phyloP scores from a whole-genome alignment of 2,797 vertebrate species.

The Cephalopachus bancanus region DNA sequence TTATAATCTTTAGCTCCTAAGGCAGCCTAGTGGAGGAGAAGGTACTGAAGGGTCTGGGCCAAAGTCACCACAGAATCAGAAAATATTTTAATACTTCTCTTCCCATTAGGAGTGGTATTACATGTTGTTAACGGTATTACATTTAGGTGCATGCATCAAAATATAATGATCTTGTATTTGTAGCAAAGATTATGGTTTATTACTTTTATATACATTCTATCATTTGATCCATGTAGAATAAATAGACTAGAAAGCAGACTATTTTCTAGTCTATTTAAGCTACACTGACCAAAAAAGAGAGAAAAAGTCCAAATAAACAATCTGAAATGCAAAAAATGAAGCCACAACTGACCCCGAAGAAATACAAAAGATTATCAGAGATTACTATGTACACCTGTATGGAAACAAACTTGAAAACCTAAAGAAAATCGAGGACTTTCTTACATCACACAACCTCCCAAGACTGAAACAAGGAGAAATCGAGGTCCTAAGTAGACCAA shows the following conservation, averaged over 20 bases:
- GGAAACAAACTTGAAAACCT: too few relatives aligned
- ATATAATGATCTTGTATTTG: not conserved
- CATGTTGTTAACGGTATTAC: not conserved
- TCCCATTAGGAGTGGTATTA: not conserved
- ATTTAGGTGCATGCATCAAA: not conserved
- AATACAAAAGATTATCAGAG: too few relatives aligned
- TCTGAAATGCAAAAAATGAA: too few relatives aligned
- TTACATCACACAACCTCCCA: too few relatives aligned
- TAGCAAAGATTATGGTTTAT: not conserved
- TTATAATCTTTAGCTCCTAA: not conserved
- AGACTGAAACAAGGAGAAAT: too few relatives aligned
- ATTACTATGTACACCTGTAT: too few relatives aligned
- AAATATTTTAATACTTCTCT: not conserved
- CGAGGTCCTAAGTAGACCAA: too few relatives aligned
- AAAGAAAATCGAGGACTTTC: too few relatives aligned
- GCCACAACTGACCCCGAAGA: too few relatives aligned
- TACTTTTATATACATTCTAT: not conserved
- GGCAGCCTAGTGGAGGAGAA: not conserved
- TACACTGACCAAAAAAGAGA: too few relatives aligned
- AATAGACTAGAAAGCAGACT: not conserved
- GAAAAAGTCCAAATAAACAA: too few relatives aligned
- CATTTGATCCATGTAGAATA: not conserved
- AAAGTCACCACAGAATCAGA: conserved; percentile 8
- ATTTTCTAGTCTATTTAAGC: too few relatives aligned
- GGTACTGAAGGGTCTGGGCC: not conserved